Conservation (phyloP, 2,888 invertebrate genomes). For the Monoplex corrugatus region DNA sequence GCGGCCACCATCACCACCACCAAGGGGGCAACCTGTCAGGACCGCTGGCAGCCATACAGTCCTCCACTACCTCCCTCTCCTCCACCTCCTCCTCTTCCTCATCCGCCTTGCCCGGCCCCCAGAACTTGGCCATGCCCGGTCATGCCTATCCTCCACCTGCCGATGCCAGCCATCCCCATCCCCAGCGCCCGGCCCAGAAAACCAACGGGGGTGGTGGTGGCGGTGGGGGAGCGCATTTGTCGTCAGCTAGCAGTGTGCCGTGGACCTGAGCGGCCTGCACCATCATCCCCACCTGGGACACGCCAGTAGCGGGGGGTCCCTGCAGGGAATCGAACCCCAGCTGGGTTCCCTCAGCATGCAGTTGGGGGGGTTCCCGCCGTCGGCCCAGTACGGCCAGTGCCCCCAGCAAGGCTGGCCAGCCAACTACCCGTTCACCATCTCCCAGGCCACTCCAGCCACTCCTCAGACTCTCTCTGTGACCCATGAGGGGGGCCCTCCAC, state of each 20-base stretch:
- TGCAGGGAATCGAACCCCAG: constrained; percentile 49
- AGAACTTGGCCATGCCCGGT: constrained; percentile 50
- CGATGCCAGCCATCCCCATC: constrained; percentile 46
- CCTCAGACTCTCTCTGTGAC: constrained; percentile 40
- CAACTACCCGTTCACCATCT: constrained; percentile 48
- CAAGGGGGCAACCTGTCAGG: constrained; percentile 53
- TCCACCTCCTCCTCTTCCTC: constrained; percentile 55
- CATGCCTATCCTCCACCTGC: constrained; percentile 42
- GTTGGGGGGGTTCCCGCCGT: constrained; percentile 73
- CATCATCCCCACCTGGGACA: constrained; percentile 48
- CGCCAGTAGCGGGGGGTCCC: neutral
- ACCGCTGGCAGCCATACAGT: constrained; percentile 55
- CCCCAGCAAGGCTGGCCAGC: constrained; percentile 67
- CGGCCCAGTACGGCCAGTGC: constrained; percentile 68
- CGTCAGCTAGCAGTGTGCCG: constrained; percentile 48
- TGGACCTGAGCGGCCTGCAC: constrained; percentile 52
- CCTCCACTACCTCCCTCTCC: constrained; percentile 41
- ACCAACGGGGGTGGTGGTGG: neutral
- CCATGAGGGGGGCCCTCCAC: constrained; percentile 37
- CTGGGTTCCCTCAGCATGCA: constrained; percentile 82
- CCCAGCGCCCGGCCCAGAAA: constrained; percentile 31
- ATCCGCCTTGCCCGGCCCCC: constrained; percentile 53
- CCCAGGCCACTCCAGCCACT: constrained; percentile 44
- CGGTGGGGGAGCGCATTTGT: neutral
- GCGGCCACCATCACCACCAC: constrained; percentile 67